These are phyloP conservation scores for Neomorphus geoffroyi DNA, from an alignment of 2,797 vertebrate genomes.

Conservation along the genomic window DNA sequence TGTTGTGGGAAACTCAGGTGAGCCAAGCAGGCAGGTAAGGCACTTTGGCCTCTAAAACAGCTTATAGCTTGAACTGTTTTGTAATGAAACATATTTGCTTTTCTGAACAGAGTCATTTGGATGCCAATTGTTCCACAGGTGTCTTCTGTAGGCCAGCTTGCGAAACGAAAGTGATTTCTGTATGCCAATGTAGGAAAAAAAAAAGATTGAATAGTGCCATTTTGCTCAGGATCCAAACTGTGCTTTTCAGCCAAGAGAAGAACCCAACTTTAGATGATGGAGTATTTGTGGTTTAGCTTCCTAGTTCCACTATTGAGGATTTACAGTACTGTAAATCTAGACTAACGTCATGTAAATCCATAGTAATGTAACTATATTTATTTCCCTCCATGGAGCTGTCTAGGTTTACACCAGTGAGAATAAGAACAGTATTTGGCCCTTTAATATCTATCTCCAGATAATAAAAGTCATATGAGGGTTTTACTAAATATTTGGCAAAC, in stretches of 20 bases:
- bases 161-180: not conserved
- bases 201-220: not conserved
- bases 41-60: not conserved
- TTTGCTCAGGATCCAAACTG: not conserved
- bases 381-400: conserved; percentile 13
- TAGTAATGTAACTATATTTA: conserved; percentile 25
- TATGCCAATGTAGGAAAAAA: not conserved
- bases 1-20: not conserved
- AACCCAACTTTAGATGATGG: not conserved
- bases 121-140: not conserved
- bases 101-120: not conserved
- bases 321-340: conserved; percentile 26
- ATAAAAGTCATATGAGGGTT: conserved; percentile 66
- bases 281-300: conserved; percentile 10
- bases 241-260: not conserved
- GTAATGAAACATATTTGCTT: not conserved
- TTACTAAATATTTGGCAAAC: conserved; percentile 72
- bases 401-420: conserved; percentile 45
- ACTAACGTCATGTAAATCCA: not conserved
- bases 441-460: conserved; percentile 61
- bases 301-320: not conserved
- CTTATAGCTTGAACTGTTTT: not conserved
- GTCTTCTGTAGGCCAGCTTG: conserved; percentile 8
- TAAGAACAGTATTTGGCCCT: conserved; percentile 49
- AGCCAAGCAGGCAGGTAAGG: not conserved